These are phyloP conservation scores for Daptonema setosum DNA, from an alignment of 2,888 invertebrate species.

Conservation along the genomic window DNA sequence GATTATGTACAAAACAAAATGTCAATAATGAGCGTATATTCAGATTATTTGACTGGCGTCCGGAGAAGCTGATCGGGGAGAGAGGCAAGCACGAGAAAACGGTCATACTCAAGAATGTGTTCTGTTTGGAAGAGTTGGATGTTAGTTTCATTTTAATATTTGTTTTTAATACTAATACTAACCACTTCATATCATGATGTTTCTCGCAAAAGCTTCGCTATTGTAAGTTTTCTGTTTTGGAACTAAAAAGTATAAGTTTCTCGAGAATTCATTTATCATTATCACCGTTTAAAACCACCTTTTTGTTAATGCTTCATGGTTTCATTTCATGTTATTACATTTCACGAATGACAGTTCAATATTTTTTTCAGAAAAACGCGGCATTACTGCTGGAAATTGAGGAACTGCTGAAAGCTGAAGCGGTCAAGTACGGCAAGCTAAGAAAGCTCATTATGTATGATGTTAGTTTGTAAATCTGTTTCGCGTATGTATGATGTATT, in stretches of 20 bases:
- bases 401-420: constrained; percentile 67
- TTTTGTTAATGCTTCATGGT: too few species aligned
- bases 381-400: constrained; percentile 68
- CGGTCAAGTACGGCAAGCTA: constrained; percentile 69
- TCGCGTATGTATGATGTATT: not conserved
- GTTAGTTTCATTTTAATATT: constrained; percentile 18
- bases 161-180: not conserved
- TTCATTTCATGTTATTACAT: too few species aligned
- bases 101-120: constrained; percentile 78
- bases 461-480: constrained; percentile 37
- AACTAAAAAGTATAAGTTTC: not conserved
- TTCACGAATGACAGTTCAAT: not conserved
- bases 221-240: not conserved
- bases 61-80: constrained; percentile 66
- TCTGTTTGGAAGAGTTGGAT: constrained; percentile 66
- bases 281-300: too few species aligned
- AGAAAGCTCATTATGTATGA: constrained; percentile 74
- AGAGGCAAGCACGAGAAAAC: constrained; percentile 65
- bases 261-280: too few species aligned
- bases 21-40: too few species aligned
- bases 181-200: too few species aligned
- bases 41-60: constrained; percentile 80
- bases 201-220: too few species aligned
- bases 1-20: too few species aligned
- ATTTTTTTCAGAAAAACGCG: constrained; percentile 42